Evolutionary conservation across 2,113 vertebrate species (phyloP).

Genomic region (Penelope pileata): DNA sequence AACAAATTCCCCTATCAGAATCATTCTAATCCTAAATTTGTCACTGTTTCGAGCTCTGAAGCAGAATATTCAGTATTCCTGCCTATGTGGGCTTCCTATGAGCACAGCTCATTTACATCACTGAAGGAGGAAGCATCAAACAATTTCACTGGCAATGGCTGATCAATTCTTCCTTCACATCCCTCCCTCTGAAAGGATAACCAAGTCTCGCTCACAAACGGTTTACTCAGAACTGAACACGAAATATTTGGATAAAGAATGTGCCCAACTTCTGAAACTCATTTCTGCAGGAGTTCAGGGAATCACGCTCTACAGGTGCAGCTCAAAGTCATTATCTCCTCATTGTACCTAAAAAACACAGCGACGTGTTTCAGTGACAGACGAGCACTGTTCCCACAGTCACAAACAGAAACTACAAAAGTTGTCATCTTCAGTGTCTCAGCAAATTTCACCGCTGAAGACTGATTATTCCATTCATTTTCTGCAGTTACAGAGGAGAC

Average conservation of each 20-base stretch:
- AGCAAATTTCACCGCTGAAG: background rate
- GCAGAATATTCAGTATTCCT: background rate
- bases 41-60: background rate
- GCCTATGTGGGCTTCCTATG: background rate
- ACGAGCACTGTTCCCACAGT: background rate
- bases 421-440: background rate
- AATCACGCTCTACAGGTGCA: background rate
- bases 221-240: background rate
- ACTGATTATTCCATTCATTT: background rate
- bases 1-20: background rate
- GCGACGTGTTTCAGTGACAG: background rate
- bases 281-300: background rate
- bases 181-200: background rate
- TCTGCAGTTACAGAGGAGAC: background rate
- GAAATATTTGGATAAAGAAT: background rate
- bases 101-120: background rate
- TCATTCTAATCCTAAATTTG: background rate
- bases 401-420: background rate
- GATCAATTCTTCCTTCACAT: background rate
- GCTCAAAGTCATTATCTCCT: background rate
- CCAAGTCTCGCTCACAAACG: background rate
- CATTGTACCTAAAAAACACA: background rate
- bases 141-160: background rate
- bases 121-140: background rate
- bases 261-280: background rate